Evolutionary conservation across 2,797 vertebrate species (phyloP).

Genomic region (Limosa lapponica): DNA sequence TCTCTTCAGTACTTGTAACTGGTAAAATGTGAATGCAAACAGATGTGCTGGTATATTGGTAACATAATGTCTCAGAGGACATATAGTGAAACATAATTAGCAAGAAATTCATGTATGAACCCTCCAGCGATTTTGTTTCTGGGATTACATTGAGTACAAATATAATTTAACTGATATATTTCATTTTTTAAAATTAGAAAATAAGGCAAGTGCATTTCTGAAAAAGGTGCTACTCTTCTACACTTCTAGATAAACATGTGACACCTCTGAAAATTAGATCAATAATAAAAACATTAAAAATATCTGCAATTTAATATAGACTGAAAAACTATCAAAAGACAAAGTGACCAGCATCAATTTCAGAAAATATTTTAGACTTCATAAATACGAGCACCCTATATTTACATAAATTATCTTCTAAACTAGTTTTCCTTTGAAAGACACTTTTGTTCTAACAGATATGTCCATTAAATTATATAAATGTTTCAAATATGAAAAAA

Average conservation of each 20-base stretch:
- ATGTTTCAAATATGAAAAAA: constrained; percentile 51
- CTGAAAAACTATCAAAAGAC: constrained; percentile 75
- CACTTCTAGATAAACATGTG: constrained; percentile 67
- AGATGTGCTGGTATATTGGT: constrained; percentile 59
- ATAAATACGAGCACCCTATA: constrained; percentile 75
- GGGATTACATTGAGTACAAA: constrained; percentile 75
- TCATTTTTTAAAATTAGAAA: constrained; percentile 74
- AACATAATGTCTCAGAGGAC: constrained; percentile 57
- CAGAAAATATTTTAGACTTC: constrained; percentile 75
- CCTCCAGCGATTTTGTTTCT: constrained; percentile 59
- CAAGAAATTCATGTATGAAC: constrained; percentile 58
- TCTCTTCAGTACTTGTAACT: constrained; percentile 40
- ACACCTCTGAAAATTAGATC: constrained; percentile 65
- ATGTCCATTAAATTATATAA: constrained; percentile 67
- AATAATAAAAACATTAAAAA: constrained; percentile 74
- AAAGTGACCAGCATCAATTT: constrained; percentile 72
- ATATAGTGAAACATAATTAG: constrained; percentile 60
- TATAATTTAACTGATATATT: constrained; percentile 75
- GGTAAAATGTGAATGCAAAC: constrained; percentile 60
- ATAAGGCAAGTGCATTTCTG: constrained; percentile 78
- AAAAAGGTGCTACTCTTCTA: constrained; percentile 73
- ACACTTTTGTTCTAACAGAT: constrained; percentile 64
- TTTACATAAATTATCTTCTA: constrained; percentile 77
- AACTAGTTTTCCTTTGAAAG: constrained; percentile 59
- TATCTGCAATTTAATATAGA: constrained; percentile 69